Percentiles rank a stretch among this genome's conserved stretches.
Conservation (phyloP, 2,113 vertebrate species). For the Triplophysa tibetana region DNA sequence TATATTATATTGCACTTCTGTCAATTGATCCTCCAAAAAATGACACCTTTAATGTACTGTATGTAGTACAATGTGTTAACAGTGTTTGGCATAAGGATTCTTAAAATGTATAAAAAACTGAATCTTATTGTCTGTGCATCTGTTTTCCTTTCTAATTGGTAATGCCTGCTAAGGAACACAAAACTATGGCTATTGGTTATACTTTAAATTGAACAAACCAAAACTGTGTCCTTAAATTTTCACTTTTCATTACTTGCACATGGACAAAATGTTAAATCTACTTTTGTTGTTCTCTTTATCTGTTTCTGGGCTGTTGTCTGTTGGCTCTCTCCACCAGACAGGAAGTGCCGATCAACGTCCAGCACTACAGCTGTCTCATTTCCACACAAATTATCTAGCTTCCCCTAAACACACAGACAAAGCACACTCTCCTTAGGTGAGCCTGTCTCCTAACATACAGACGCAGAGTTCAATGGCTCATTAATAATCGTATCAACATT, state of each 20-base stretch:
- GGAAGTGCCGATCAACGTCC: conserved; percentile 19
- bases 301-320: conserved; percentile 21
- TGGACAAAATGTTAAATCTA: not conserved
- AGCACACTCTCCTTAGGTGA: conserved; percentile 18
- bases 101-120: too few relatives aligned
- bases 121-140: too few relatives aligned
- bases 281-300: not conserved
- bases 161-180: not conserved
- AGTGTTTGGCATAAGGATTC: too few relatives aligned
- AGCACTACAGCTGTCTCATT: not conserved
- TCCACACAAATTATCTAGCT: conserved; percentile 21
- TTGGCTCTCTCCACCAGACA: conserved; percentile 32
- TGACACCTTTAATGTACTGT: too few relatives aligned
- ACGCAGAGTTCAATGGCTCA: conserved; percentile 20
- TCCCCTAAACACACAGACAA: not conserved
- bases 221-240: too few relatives aligned
- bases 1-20: too few relatives aligned
- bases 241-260: too few relatives aligned
- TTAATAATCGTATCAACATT: conserved; percentile 23
- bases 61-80: not conserved
- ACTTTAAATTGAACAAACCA: too few relatives aligned
- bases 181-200: not conserved
- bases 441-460: conserved; percentile 17
- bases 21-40: too few relatives aligned
- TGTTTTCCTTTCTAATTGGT: too few relatives aligned